These are phyloP conservation scores for Petroica traversi DNA, from an alignment of 2,113 vertebrate genomes.

Conservation along the genomic window DNA sequence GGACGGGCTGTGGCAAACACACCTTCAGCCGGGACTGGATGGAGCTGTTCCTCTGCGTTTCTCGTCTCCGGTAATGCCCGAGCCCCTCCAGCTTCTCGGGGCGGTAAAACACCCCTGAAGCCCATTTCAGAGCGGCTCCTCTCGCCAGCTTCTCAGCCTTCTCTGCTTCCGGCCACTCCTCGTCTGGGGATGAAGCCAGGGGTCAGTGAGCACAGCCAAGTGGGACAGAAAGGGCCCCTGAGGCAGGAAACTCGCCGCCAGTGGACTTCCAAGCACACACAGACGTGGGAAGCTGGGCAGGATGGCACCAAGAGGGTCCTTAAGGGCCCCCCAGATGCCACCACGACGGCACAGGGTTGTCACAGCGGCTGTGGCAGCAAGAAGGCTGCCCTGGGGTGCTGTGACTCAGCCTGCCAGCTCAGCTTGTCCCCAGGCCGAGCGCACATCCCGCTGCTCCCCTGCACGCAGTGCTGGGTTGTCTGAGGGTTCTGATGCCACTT, in stretches of 20 bases:
- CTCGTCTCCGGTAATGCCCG: constrained; percentile 86
- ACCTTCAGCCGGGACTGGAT: constrained; percentile 92
- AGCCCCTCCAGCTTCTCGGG: constrained; percentile 89
- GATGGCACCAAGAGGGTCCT: neutral
- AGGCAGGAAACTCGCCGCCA: neutral
- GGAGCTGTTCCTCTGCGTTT: constrained; percentile 88
- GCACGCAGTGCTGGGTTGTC: neutral
- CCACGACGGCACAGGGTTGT: accelerated
- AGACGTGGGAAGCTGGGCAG: neutral
- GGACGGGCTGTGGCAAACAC: neutral
- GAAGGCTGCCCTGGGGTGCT: neutral
- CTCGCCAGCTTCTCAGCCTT: constrained; percentile 88
- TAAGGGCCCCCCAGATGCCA: neutral
- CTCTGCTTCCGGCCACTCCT: constrained; percentile 78
- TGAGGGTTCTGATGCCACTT: neutral
- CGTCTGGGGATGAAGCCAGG: constrained; percentile 2
- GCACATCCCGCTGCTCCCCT: neutral
- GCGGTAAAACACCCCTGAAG: constrained; percentile 89
- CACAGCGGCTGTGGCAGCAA: neutral
- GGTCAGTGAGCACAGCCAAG: neutral
- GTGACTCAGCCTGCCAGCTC: neutral
- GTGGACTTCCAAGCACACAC: neutral
- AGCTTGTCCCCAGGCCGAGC: neutral
- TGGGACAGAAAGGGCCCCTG: constrained; percentile 42
- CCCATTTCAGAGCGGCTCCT: constrained; percentile 95